Evolutionary conservation across 2,797 vertebrate genomes (phyloP), one percentile per base, ranked within the genome.

Genomic region (Phataginus tricuspis): DNA sequence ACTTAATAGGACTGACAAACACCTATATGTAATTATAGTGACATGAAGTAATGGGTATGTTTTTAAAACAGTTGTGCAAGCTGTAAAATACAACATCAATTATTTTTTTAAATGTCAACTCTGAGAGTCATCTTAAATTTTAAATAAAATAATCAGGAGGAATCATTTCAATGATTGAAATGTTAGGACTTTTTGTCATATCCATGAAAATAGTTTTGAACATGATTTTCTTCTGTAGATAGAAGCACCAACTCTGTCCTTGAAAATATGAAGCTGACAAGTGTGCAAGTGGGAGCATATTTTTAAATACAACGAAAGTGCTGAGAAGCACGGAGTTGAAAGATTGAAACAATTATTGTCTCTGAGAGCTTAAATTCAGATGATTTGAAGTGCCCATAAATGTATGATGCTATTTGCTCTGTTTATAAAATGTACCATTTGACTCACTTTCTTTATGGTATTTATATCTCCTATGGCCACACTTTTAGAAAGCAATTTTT

Each of bases 331-430:
- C 14, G 53, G 83, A 93, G 4, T 39, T 94, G 69, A 75, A 94
- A 90, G 88, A 83, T 53, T 82, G 64, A 83, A 93, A 71, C 0
- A 6, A 75, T 55, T 79, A 53, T 90, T 84, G 53, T 91, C 55
- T 64, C 31, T 88, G 53, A 89, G 71, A 94, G 11, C 16, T 51
- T 79, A 89, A 90, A 83, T 89, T 88, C 74, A 90, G 61, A 42
- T 95, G 93, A 96, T 91, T 91, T 96, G 49, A 23, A 86, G 31
- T 57, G 49, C 23, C 23, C 53, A 66, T 93, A 94, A 95, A 91
- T 15, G 55, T 71, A 51, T 51, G 59, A 77, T 71, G 69, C 19
- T 86, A 2, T 83, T 96, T 39, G 31, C 51, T 92, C 72, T 71
- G 25, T 91, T 82, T 86, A 91, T 75, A 86, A 94, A 83, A 89